Base-by-base conservation (phyloP, 1,140 invertebrate species). In the Trichoplusia ni region DNA sequence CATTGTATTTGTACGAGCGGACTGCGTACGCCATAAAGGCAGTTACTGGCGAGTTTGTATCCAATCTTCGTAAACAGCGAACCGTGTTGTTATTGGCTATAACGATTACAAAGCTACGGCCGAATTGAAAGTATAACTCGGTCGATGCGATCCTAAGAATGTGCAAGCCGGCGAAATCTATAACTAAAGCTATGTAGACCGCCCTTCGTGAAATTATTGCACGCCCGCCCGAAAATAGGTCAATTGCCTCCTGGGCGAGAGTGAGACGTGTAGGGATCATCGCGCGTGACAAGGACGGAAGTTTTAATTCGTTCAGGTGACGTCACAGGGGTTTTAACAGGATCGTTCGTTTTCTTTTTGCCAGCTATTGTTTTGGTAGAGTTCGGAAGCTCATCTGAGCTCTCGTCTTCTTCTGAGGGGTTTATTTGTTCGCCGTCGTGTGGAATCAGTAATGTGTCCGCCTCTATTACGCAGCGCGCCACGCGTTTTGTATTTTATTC, bases 161-260 rank as follows among this genome's bases (percentile, higher is more conserved):
- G 77, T 84, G 78, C 77, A 82, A 79, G 68, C 60, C 63, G 68
- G 73, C 77, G 56, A 81, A 79, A 81, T 82, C 82, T 77, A 79
- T 75, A 76, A 77, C 73, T 69, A 76, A 77, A 64, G 72, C 73
- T 82, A 79, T 73, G 69, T 79, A 66, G 81, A 76, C 75, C 81
- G 73, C 81, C 85, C 85, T 82, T 87, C 82, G 76, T 76, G 75
- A 84, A 90, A 86, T 88, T 87, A 90, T 90, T 86, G 83, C 83
- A 86, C 79, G 75, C 73, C 77, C 83, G 72, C 78, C 49, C 77
- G 83, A 90, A 90, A 88, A 87, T 90, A 86, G 87, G 87, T 90
- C 85, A 90, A 90, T 87, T 87, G 87, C 85, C 81, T 73, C 80
- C 82, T 75, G 29, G 42, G 76, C 47, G 56, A 63, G 75, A 86